phyloP scores from a whole-genome alignment of 2,797 vertebrate species.

The Galaxias olidus region DNA sequence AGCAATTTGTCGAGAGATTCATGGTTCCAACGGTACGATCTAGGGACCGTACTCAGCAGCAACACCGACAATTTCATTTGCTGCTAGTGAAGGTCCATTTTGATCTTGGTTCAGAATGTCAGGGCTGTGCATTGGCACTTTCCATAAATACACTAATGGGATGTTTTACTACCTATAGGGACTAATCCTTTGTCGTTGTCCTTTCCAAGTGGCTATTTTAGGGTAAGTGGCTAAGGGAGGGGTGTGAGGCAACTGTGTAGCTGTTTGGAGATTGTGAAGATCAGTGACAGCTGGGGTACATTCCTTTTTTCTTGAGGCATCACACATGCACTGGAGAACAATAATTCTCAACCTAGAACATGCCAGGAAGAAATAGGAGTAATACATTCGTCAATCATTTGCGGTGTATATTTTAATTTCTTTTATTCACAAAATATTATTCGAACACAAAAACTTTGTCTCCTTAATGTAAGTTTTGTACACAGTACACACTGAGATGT shows the following conservation, averaged over 20 bases:
- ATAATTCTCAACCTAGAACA: too few species aligned
- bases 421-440: too few species aligned
- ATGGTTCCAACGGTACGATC: slow-evolving; percentile 82
- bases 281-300: slow-evolving; percentile 70
- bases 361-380: too few species aligned
- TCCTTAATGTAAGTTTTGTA: too few species aligned
- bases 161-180: slow-evolving; percentile 76
- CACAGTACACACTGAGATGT: too few species aligned
- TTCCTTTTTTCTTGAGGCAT: slow-evolving; percentile 67
- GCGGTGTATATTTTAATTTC: too few species aligned
- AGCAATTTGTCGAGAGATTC: slow-evolving; percentile 90
- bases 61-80: slow-evolving; percentile 19
- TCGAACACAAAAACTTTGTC: too few species aligned
- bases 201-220: slow-evolving; percentile 90
- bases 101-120: slow-evolving; percentile 68
- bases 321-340: slow-evolving; percentile 20
- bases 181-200: slow-evolving; percentile 85
- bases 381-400: too few species aligned
- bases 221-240: slow-evolving; percentile 46
- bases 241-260: slow-evolving; percentile 78
- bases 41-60: slow-evolving; percentile 25
- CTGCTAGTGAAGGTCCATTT: slow-evolving; percentile 39
- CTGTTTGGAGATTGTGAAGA: slow-evolving; percentile 65
- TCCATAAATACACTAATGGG: slow-evolving; percentile 82
- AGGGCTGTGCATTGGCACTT: slow-evolving; percentile 65